phyloP scores from a whole-genome alignment of 1,140 invertebrate genomes.

The Dolichoris vasculosae region DNA sequence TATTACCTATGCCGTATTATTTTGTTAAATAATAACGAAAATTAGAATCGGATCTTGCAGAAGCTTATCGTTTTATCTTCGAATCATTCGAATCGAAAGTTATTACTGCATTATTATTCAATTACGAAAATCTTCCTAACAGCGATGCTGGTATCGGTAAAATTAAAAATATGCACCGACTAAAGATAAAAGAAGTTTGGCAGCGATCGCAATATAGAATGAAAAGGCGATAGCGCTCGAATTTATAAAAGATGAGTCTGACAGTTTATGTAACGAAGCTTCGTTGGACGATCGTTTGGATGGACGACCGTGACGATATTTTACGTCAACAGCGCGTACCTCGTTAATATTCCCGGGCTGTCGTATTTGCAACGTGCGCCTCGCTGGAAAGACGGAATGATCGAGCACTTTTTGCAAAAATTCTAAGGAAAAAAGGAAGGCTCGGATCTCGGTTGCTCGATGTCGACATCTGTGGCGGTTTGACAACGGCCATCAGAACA shows the following conservation, averaged over 20 bases:
- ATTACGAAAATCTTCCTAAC: not conserved
- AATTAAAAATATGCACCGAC: not conserved
- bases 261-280: not conserved
- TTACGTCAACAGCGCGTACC: not conserved
- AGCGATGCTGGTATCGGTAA: not conserved
- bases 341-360: constrained; percentile 39
- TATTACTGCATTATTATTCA: too few relatives aligned
- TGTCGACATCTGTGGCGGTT: constrained; percentile 18
- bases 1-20: too few relatives aligned
- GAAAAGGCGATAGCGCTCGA: not conserved
- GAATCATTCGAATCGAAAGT: too few relatives aligned
- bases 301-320: constrained; percentile 44
- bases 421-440: not conserved
- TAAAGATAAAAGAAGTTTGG: not conserved
- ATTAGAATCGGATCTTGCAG: not conserved
- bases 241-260: constrained; percentile 13
- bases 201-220: not conserved
- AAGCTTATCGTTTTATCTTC: too few relatives aligned
- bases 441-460: not conserved
- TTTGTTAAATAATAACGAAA: too few relatives aligned
- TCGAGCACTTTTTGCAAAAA: constrained; percentile 39
- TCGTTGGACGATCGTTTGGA: constrained; percentile 46
- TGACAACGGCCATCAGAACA: not conserved
- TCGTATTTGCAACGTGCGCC: not conserved
- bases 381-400: constrained; percentile 22